Conservation (phyloP, 2,797 vertebrate species). For the Somateria mollissima region DNA sequence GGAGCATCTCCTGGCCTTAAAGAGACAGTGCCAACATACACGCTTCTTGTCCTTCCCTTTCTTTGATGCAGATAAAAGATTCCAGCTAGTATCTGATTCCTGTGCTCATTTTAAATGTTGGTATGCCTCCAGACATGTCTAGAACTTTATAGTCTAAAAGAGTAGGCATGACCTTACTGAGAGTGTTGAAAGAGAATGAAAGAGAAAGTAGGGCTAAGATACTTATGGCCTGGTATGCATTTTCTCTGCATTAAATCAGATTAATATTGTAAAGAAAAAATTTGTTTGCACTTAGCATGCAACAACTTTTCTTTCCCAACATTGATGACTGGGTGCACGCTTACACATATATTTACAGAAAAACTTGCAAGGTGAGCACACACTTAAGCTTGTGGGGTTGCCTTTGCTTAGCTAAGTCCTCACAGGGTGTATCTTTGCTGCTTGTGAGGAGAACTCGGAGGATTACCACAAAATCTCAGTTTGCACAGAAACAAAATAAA, state of each 20-base stretch:
- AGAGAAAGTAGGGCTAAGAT: neutral
- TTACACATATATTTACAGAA: neutral
- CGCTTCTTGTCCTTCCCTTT: neutral
- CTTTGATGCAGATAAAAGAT: neutral
- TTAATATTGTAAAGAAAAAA: neutral
- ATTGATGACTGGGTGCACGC: no score
- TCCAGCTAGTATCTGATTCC: no score
- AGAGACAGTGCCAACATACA: neutral
- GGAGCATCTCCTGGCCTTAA: accelerated
- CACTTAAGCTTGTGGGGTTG: accelerated
- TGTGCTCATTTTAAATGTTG: neutral
- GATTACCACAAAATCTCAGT: neutral
- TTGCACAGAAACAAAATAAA: neutral
- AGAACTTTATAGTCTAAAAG: neutral
- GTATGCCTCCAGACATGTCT: neutral
- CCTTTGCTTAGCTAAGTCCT: neutral
- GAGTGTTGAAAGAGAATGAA: neutral
- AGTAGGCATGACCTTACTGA: neutral
- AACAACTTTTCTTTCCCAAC: neutral
- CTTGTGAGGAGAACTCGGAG: accelerated
- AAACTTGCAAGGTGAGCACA: neutral
- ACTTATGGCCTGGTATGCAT: neutral
- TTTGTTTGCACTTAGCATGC: neutral
- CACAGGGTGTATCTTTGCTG: accelerated
- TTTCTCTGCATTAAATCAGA: neutral